A percentile compares a stretch with the other conserved stretches of the same genome.
These are phyloP conservation scores for Drosophila nigritarsus DNA, from an alignment of 2,888 invertebrate genomes.

Conservation along the genomic window DNA sequence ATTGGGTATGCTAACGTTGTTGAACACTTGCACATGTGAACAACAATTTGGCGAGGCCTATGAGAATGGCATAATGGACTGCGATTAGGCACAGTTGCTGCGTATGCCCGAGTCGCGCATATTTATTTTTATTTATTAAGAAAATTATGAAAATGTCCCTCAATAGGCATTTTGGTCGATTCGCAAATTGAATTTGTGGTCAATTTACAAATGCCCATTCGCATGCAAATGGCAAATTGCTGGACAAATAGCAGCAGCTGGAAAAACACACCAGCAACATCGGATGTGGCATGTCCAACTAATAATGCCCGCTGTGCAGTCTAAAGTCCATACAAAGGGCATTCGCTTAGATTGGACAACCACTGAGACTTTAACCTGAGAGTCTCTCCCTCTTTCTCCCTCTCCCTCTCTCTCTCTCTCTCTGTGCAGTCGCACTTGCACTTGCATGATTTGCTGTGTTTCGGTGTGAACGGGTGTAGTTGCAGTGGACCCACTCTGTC, in stretches of 20 bases:
- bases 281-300: constrained; percentile 46
- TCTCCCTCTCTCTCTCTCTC: background rate
- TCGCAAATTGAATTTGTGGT: constrained; percentile 36
- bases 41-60: background rate
- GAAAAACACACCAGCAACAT: background rate
- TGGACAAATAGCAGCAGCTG: constrained; percentile 21
- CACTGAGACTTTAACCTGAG: constrained; percentile 2
- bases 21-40: background rate
- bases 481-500: background rate
- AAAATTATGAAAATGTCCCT: background rate
- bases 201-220: constrained; percentile 43
- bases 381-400: background rate
- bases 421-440: background rate
- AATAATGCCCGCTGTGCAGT: constrained; percentile 41
- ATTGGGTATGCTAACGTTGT: background rate
- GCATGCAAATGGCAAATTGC: constrained; percentile 56
- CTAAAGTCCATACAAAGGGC: constrained; percentile 29
- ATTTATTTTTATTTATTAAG: background rate
- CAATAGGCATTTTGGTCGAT: background rate
- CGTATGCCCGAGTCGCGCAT: background rate
- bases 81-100: background rate
- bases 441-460: constrained; percentile 1
- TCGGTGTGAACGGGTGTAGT: background rate
- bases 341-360: constrained; percentile 21
- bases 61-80: background rate